A percentile compares a stretch with the other conserved stretches of the same genome.
Conservation (phyloP, 2,888 invertebrate genomes). For the Drosophila setosimentum region DNA sequence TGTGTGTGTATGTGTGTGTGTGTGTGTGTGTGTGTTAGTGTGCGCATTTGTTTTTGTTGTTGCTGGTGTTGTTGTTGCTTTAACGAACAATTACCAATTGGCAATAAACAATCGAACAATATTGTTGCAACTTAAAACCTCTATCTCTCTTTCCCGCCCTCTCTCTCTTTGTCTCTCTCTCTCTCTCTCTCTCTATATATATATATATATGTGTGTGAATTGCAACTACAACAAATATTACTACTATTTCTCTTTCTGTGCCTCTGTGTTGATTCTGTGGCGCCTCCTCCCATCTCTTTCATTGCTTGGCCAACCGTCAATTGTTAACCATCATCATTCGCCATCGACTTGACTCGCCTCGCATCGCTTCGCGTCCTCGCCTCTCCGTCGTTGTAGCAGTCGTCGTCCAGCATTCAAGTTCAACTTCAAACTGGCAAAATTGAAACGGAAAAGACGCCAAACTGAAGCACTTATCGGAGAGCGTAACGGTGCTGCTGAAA, state of each 20-base stretch:
- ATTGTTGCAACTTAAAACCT: slow-evolving; percentile 40
- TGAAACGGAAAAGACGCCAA: slow-evolving; percentile 85
- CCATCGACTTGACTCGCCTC: not conserved
- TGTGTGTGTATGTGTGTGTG: slow-evolving; percentile 7
- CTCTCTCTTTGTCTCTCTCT: not conserved
- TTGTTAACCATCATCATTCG: slow-evolving; percentile 4
- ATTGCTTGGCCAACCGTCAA: slow-evolving; percentile 9
- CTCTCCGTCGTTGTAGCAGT: slow-evolving; percentile 2
- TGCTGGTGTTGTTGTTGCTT: not conserved
- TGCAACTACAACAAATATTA: not conserved
- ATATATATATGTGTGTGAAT: not conserved
- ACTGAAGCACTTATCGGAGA: slow-evolving; percentile 86
- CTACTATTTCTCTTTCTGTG: slow-evolving; percentile 13
- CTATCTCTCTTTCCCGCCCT: not conserved
- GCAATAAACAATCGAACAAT: slow-evolving; percentile 53
- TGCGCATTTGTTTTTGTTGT: slow-evolving; percentile 27
- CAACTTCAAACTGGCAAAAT: slow-evolving; percentile 82
- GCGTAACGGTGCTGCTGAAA: slow-evolving; percentile 88
- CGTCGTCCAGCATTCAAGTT: slow-evolving; percentile 44
- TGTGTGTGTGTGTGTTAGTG: slow-evolving; percentile 13
- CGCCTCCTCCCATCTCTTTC: slow-evolving; percentile 8
- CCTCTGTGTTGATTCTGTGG: slow-evolving; percentile 1
- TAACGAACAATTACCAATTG: slow-evolving; percentile 27
- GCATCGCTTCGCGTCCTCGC: not conserved
- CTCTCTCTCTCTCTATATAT: not conserved